Percentiles rank a stretch among this genome's conserved stretches.
Conservation (phyloP, 2,888 invertebrate genomes). For the Hanleya hanleyi region DNA sequence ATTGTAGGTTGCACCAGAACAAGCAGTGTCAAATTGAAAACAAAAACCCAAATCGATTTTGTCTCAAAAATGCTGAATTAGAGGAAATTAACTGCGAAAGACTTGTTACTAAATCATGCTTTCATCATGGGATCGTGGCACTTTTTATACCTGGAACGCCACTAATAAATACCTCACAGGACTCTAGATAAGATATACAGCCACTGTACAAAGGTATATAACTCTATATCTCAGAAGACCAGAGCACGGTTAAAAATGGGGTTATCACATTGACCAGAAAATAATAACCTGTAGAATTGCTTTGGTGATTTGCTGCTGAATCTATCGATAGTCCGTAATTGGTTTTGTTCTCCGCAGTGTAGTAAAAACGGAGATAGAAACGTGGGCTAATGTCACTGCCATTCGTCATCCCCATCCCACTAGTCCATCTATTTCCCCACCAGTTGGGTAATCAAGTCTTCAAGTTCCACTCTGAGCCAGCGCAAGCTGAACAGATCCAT, state of each 20-base stretch:
- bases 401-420: constrained; percentile 2
- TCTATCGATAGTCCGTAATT: constrained; percentile 7
- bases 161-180: no score
- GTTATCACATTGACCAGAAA: constrained; percentile 3
- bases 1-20: no score
- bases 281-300: constrained; percentile 9
- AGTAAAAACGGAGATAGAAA: constrained; percentile 6
- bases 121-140: no score
- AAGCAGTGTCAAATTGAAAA: no score
- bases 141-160: no score
- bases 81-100: no score
- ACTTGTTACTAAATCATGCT: no score
- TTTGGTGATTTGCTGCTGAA: constrained; percentile 11
- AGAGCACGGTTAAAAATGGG: background rate
- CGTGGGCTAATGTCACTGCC: background rate
- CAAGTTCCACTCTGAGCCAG: no score
- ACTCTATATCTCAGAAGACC: background rate
- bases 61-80: no score
- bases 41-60: no score
- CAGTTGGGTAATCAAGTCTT: background rate
- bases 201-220: constrained; percentile 8
- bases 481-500: no score
- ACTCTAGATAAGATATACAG: no score
- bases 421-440: background rate
- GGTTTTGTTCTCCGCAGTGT: constrained; percentile 8